These are phyloP conservation scores for Arvicanthis niloticus DNA, from an alignment of 2,113 vertebrate genomes.

Conservation along the genomic window DNA sequence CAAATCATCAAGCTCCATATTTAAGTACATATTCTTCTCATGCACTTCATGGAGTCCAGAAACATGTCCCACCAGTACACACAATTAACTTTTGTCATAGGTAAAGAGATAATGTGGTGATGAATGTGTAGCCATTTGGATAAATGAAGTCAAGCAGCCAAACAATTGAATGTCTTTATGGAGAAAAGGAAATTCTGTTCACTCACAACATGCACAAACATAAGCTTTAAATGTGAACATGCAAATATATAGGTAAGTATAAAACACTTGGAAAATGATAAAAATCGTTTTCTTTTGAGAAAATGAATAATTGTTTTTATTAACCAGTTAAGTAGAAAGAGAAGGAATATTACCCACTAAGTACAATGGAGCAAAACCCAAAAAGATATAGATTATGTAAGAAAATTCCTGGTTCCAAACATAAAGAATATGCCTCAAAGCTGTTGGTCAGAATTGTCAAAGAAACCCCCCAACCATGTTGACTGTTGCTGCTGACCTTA, in stretches of 20 bases:
- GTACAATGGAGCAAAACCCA: neutral
- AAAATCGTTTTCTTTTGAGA: neutral
- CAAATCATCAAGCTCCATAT: neutral
- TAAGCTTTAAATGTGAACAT: neutral
- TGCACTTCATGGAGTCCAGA: neutral
- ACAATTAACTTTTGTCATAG: neutral
- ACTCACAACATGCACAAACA: neutral
- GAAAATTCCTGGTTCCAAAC: neutral
- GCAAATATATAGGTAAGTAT: neutral
- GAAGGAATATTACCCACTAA: neutral
- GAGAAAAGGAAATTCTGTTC: neutral
- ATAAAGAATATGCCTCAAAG: neutral
- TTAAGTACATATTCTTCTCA: neutral
- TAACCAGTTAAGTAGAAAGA: neutral
- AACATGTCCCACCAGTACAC: neutral
- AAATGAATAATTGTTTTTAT: neutral
- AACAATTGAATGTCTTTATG: neutral
- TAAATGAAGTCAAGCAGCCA: neutral
- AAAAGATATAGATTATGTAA: neutral
- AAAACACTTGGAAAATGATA: neutral
- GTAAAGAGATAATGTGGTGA: neutral
- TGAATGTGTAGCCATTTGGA: slow-evolving; percentile 1
- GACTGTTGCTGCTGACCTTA: neutral
- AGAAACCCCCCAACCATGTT: no score
- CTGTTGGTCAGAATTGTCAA: neutral